A percentile compares a stretch with the other conserved stretches of the same genome.
phyloP scores from a whole-genome alignment of 2,888 invertebrate genomes.

The Temnothorax rugatulus region DNA sequence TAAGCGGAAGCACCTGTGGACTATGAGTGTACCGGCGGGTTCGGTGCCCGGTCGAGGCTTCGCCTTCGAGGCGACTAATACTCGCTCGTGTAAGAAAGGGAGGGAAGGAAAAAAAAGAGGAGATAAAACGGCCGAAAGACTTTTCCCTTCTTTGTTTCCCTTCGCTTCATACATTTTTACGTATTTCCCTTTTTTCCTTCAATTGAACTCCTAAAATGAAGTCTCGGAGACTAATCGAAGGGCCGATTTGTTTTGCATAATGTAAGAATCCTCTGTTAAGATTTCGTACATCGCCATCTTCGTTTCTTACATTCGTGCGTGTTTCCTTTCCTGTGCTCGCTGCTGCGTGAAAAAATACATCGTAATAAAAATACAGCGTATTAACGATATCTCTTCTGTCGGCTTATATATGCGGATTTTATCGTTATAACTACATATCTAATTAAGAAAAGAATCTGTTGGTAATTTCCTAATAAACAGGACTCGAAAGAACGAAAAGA shows the following conservation, averaged over 20 bases:
- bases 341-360: neutral
- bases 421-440: neutral
- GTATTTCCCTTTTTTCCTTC: neutral
- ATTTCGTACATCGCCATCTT: conserved; percentile 12
- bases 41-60: conserved; percentile 77
- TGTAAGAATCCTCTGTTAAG: conserved; percentile 22
- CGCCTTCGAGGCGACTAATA: conserved; percentile 64
- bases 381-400: neutral
- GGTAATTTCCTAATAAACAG: neutral
- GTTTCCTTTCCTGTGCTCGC: neutral
- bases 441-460: neutral
- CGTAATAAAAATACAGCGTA: neutral
- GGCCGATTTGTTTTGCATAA: neutral
- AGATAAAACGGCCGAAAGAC: conserved; percentile 41
- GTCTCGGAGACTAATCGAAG: conserved; percentile 50
- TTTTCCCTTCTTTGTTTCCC: neutral
- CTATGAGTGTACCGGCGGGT: conserved; percentile 69
- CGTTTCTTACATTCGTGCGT: conserved; percentile 17
- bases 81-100: conserved; percentile 36
- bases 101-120: neutral
- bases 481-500: neutral
- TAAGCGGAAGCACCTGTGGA: conserved; percentile 77
- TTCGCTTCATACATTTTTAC: neutral
- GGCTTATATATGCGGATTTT: neutral
- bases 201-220: conserved; percentile 52